Conservation (phyloP, 2,888 invertebrate genomes). For the Sesia bembeciformis region DNA sequence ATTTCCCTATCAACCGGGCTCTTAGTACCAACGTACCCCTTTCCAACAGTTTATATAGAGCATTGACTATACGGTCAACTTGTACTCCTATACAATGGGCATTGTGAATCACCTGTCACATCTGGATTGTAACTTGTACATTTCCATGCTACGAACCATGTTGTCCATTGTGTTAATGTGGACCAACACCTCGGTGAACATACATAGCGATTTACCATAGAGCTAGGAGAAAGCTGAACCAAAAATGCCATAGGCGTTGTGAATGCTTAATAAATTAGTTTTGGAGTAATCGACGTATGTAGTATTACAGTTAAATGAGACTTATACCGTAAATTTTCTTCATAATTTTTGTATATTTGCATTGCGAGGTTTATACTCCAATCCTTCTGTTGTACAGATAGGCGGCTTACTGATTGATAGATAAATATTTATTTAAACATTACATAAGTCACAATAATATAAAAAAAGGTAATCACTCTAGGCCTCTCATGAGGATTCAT, state of each 20-base stretch:
- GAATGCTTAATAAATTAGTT: background rate
- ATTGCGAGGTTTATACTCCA: too few species aligned
- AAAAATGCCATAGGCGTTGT: background rate
- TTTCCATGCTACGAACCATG: slow-evolving; percentile 44
- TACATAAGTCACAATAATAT: too few species aligned
- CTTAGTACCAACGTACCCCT: background rate
- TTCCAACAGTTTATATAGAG: background rate
- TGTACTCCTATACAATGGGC: background rate
- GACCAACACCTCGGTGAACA: slow-evolving; percentile 12
- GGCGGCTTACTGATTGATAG: too few species aligned
- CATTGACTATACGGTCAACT: background rate
- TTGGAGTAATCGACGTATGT: too few species aligned
- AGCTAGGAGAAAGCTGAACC: background rate
- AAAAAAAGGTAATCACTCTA: too few species aligned
- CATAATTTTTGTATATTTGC: too few species aligned
- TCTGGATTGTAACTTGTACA: slow-evolving; percentile 12
- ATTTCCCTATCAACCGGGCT: background rate
- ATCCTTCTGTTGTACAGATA: too few species aligned
- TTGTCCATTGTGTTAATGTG: slow-evolving; percentile 57
- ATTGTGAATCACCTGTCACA: background rate
- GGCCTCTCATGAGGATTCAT: too few species aligned
- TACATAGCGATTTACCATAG: background rate
- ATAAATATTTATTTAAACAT: too few species aligned
- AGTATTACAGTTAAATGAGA: too few species aligned
- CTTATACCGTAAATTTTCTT: too few species aligned